Conservation (phyloP, 1,140 invertebrate genomes). For the Brachionus sp. region DNA sequence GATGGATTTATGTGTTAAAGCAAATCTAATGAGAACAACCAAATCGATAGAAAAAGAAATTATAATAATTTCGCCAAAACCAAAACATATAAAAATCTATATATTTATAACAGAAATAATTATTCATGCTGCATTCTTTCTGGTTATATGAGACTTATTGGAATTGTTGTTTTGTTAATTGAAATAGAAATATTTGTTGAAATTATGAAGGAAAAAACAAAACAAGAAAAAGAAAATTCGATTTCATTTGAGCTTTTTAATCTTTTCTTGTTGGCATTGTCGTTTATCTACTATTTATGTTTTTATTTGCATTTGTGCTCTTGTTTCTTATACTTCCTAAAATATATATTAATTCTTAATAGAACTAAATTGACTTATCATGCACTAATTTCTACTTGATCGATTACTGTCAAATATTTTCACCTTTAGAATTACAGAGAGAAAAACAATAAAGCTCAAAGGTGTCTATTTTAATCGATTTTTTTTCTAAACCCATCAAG, state of each 20-base stretch:
- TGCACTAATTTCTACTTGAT: neutral
- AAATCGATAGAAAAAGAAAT: conserved; percentile 36
- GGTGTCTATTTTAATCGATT: neutral
- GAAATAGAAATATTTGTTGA: conserved; percentile 31
- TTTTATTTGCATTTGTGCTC: neutral
- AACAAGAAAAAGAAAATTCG: neutral
- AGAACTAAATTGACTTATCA: conserved; percentile 1
- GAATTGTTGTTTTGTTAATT: conserved; percentile 33
- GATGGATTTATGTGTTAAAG: neutral
- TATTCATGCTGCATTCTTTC: neutral
- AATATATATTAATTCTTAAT: neutral
- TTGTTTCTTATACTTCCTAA: neutral
- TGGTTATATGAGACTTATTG: neutral
- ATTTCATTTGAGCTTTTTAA: neutral
- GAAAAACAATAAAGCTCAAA: neutral
- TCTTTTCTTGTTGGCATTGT: neutral
- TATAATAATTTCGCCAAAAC: neutral
- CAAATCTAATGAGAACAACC: neutral
- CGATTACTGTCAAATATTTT: neutral
- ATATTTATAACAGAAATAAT: neutral
- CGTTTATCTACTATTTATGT: neutral
- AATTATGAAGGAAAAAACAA: neutral
- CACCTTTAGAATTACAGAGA: neutral
- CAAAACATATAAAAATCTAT: conserved; percentile 30
- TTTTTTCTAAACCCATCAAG: neutral